phyloP scores from a whole-genome alignment of 2,113 vertebrate species.

The Eurypyga helias region DNA sequence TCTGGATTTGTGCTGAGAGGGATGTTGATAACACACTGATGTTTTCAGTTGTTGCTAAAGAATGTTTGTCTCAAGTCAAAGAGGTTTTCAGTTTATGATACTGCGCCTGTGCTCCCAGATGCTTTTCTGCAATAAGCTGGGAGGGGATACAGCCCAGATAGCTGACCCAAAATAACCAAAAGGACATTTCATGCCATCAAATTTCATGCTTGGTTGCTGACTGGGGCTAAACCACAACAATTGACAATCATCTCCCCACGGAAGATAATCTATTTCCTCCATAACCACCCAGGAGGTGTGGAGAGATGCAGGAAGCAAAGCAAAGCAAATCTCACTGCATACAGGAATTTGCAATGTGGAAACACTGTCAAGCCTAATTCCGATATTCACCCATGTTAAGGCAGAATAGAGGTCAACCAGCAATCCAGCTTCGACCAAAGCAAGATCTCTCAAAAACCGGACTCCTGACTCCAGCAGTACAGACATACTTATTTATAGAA shows the following conservation, averaged over 20 bases:
- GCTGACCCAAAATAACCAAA: too few relatives aligned
- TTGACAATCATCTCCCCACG: neutral
- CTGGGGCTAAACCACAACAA: too few relatives aligned
- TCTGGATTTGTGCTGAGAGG: too few relatives aligned
- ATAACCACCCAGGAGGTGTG: neutral
- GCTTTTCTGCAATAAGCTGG: too few relatives aligned
- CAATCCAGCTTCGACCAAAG: neutral
- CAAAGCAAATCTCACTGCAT: neutral
- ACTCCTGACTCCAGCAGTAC: neutral
- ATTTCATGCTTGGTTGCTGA: too few relatives aligned
- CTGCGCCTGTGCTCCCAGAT: too few relatives aligned
- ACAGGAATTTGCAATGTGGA: neutral
- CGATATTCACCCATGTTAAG: fast-evolving
- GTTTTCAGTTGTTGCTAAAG: too few relatives aligned
- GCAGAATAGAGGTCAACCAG: neutral
- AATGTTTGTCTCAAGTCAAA: too few relatives aligned
- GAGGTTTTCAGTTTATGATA: too few relatives aligned
- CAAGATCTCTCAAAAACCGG: neutral
- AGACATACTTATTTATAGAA: neutral
- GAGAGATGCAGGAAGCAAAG: neutral
- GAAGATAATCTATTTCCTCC: neutral
- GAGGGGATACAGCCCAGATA: too few relatives aligned
- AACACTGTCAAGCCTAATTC: neutral
- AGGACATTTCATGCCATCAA: too few relatives aligned
- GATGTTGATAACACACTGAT: too few relatives aligned